These are phyloP conservation scores for Brachypodius melanocephalos DNA, from an alignment of 2,113 vertebrate genomes.

Conservation along the genomic window DNA sequence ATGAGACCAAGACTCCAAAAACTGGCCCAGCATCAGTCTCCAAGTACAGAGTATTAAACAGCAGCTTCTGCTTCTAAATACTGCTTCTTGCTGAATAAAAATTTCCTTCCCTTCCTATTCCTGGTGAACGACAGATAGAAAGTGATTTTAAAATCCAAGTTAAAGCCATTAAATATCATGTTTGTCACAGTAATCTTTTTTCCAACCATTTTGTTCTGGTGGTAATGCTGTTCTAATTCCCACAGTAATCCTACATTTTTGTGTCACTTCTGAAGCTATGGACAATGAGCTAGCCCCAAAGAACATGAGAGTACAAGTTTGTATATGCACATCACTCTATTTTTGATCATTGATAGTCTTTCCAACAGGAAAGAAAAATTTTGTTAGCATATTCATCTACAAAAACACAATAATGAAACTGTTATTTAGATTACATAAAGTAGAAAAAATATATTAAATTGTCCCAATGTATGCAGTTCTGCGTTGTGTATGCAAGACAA, in stretches of 20 bases:
- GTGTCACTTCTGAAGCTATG: neutral
- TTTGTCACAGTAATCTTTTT: neutral
- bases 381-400: neutral
- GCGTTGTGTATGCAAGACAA: neutral
- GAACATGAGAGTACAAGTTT: neutral
- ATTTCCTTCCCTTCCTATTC: neutral
- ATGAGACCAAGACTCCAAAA: neutral
- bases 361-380: neutral
- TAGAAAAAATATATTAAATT: neutral
- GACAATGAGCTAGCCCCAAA: neutral
- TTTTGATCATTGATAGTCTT: neutral
- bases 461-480: neutral
- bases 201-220: neutral
- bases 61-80: neutral
- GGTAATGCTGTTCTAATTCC: neutral
- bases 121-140: neutral
- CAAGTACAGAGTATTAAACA: neutral
- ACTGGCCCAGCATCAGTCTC: neutral
- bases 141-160: neutral
- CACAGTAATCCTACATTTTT: neutral
- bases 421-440: neutral
- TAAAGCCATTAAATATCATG: neutral
- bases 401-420: neutral
- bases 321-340: neutral
- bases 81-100: neutral